Evolutionary conservation across 2,888 invertebrate species (phyloP), one percentile per base, ranked within the genome.

Genomic region (Nymphalis urticae): DNA sequence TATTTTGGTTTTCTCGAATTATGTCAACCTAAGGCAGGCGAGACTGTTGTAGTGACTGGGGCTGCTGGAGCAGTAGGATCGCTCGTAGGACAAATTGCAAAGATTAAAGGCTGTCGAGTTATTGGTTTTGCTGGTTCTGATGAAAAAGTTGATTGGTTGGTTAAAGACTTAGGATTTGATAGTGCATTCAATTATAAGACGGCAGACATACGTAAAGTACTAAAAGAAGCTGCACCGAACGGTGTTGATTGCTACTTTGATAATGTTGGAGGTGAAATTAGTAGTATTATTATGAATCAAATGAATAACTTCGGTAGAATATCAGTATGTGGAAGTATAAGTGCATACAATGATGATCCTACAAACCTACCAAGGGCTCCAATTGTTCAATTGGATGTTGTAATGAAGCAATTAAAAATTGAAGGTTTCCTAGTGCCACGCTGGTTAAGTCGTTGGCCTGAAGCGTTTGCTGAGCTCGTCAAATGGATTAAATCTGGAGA

Each of bases 41-140:
- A 96, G 78, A 94, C 94, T 0, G 93, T 96, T 0, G 94, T 95
- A 0, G 94, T 96, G 1, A 94, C 93, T 24, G 94, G 94, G 0
- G 96, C 96, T 7, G 95, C 95, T 0, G 96, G 96, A 17, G 95
- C 95, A n/a, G 95, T 96, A 5, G 96, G 96, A 6, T 94, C 93
- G 75, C 83, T 94, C n/a, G 96, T 95, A 0, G 96, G 95, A 1
- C 96, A 96, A 85, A 94, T 96, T 69, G 96, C 94, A 0, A 96
- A 95, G 82, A 93, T 95, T 42, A 94, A 94, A 85, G 94, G 93
- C 75, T 83, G 81, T 54, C 77, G 62, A 68, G 83, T 95, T 0
- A 94, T 96, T 74, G 96, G 95, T 0, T 94, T 95, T 76, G 94
- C 95, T 13, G 96, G 96, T 0, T 89, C 94, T 0, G 94, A 95